phyloP scores from a whole-genome alignment of 2,113 vertebrate species.

The Pardalotus punctatus region DNA sequence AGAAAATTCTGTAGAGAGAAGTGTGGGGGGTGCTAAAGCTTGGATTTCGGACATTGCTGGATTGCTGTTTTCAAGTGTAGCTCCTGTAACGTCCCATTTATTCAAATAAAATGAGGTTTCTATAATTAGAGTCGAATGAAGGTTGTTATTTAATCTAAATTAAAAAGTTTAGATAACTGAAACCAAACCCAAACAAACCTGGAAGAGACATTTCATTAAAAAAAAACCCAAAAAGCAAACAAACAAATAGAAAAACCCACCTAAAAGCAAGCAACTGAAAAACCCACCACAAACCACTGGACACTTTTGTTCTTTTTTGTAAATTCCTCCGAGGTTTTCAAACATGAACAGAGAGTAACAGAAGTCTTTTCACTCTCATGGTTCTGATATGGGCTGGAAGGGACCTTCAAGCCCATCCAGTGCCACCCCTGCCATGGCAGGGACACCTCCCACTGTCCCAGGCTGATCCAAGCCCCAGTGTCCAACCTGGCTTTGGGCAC shows the following conservation, averaged over 20 bases:
- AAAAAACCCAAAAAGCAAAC: background rate
- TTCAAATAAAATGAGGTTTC: background rate
- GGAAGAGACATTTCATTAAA: background rate
- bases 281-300: background rate
- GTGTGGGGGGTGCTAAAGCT: background rate
- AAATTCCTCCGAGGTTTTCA: background rate
- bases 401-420: background rate
- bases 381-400: background rate
- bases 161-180: background rate
- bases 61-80: background rate
- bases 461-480: rapidly evolving
- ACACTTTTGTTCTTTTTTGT: background rate
- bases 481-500: background rate
- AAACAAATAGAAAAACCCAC: background rate
- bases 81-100: background rate
- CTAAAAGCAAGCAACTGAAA: background rate
- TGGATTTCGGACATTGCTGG: background rate
- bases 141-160: background rate
- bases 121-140: background rate
- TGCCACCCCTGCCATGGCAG: background rate
- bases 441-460: rapidly evolving
- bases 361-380: background rate
- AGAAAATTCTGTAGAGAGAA: background rate
- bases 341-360: background rate
- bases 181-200: background rate